These are phyloP conservation scores for Ennomos erosarius DNA, from an alignment of 2,888 invertebrate genomes.

Conservation along the genomic window DNA sequence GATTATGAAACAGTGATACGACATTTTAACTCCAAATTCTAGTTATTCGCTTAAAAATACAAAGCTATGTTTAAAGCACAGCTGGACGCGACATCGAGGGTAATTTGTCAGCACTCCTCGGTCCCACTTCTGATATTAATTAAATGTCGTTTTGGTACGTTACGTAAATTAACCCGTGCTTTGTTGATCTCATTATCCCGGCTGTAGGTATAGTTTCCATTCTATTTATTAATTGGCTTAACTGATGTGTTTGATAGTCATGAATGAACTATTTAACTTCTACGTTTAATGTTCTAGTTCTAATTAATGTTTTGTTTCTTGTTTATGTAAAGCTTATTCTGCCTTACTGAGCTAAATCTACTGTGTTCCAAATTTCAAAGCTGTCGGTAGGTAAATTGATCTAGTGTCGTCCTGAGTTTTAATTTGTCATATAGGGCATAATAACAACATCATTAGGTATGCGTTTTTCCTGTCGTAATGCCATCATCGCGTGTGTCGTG, in stretches of 20 bases:
- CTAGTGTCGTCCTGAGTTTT: no score
- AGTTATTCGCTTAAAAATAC: slow-evolving; percentile 35
- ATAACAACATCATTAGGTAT: no score
- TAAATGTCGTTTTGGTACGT: slow-evolving; percentile 71
- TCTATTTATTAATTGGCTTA: slow-evolving; percentile 1
- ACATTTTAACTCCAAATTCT: slow-evolving; percentile 6
- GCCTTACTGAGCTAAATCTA: no score
- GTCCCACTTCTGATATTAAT: slow-evolving; percentile 72
- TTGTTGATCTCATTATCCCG: slow-evolving; percentile 28
- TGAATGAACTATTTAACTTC: not conserved
- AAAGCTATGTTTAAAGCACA: slow-evolving; percentile 42
- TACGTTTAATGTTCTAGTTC: no score
- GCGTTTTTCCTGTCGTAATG: no score
- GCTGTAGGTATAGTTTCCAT: slow-evolving; percentile 16
- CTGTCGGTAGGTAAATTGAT: no score
- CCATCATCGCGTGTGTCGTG: no score
- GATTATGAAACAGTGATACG: no score
- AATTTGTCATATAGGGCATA: no score
- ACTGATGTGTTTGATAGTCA: not conserved
- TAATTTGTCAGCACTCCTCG: slow-evolving; percentile 70
- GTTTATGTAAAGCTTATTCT: no score
- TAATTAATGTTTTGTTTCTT: no score
- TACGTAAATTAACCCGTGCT: slow-evolving; percentile 62
- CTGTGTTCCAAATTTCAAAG: no score
- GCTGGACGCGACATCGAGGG: slow-evolving; percentile 68